A percentile compares a stretch with the other conserved stretches of the same genome.
These are phyloP conservation scores for Corythornis cristatus DNA, from an alignment of 2,113 vertebrate genomes.

Conservation along the genomic window DNA sequence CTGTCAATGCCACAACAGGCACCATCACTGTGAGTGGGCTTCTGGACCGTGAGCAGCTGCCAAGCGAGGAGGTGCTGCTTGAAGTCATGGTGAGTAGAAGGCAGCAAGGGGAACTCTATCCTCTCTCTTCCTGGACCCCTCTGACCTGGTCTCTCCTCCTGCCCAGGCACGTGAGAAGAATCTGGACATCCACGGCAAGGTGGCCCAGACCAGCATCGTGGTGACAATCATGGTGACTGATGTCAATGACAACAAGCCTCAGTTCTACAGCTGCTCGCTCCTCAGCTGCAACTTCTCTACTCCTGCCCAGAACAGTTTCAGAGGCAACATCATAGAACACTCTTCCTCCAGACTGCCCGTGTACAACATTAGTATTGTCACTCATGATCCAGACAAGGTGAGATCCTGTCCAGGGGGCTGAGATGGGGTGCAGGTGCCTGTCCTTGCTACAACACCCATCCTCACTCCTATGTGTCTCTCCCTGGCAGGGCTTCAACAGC, in stretches of 20 bases:
- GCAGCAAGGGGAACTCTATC: not conserved
- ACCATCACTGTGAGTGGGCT: conserved; percentile 67
- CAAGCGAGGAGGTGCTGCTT: conserved; percentile 72
- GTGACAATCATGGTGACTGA: conserved; percentile 82
- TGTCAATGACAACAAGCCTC: conserved; percentile 85
- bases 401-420: not conserved
- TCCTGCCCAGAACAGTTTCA: conserved; percentile 64
- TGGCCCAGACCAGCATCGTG: conserved; percentile 44
- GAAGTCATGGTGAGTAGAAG: conserved; percentile 79
- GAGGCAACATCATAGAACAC: conserved; percentile 80
- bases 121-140: not conserved
- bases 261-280: conserved; percentile 83
- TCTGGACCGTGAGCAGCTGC: conserved; percentile 85
- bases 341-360: conserved; percentile 72
- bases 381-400: conserved; percentile 85
- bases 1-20: conserved; percentile 62
- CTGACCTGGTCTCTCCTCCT: not conserved
- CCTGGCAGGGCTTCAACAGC: conserved; percentile 74
- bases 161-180: conserved; percentile 71
- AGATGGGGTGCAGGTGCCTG: no score
- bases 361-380: conserved; percentile 76
- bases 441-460: not conserved
- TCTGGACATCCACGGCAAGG: conserved; percentile 14
- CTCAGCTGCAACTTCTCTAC: conserved; percentile 68
- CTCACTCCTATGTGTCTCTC: not conserved